phyloP scores from a whole-genome alignment of 2,113 vertebrate genomes.

The Tauraco erythrolophus region DNA sequence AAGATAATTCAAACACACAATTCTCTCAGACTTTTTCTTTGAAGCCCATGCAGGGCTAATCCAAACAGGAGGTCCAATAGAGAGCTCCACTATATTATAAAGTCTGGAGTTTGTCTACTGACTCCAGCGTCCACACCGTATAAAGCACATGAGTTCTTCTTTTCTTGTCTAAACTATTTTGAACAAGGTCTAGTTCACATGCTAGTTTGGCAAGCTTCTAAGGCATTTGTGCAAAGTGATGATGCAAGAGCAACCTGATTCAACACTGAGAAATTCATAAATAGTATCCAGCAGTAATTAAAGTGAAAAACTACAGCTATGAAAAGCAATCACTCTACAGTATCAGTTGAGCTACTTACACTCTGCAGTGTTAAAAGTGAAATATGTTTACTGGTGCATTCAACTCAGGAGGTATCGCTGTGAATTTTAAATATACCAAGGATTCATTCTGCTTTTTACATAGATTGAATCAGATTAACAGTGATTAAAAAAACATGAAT shows the following conservation, averaged over 20 bases:
- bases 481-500: neutral
- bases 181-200: slow-evolving; percentile 28
- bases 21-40: neutral
- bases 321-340: neutral
- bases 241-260: slow-evolving; percentile 44
- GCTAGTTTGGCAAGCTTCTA: slow-evolving; percentile 69
- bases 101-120: neutral
- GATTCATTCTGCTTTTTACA: neutral
- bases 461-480: neutral
- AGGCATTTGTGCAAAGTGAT: slow-evolving; percentile 68
- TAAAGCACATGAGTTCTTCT: neutral
- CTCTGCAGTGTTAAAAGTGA: neutral
- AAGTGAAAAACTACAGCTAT: slow-evolving; percentile 23
- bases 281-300: neutral
- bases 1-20: neutral
- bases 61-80: neutral
- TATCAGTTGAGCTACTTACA: neutral
- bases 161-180: slow-evolving; percentile 65
- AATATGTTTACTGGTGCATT: neutral
- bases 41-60: neutral
- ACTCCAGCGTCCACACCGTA: neutral
- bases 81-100: neutral
- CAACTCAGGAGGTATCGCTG: neutral
- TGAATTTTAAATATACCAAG: slow-evolving; percentile 9
- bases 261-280: slow-evolving; percentile 19